Evolutionary conservation across 1,140 invertebrate genomes (phyloP).

Genomic region (Drosophila orena): DNA sequence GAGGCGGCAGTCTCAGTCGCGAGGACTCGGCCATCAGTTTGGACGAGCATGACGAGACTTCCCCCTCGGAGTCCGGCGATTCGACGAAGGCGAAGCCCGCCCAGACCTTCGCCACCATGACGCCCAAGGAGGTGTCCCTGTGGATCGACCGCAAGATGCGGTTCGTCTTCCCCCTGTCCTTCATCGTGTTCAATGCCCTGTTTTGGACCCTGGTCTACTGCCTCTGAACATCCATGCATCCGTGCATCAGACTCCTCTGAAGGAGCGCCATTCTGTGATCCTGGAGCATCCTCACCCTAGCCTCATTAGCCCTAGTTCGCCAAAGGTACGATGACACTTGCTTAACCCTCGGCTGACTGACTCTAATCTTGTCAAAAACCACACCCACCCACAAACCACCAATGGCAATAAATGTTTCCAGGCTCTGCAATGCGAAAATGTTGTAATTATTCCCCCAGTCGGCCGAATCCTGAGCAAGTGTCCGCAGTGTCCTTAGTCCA

Average conservation of each 20-base stretch:
- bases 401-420: slow-evolving; percentile 3
- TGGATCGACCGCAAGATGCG: slow-evolving; percentile 93
- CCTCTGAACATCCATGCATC: slow-evolving; percentile 35
- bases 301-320: slow-evolving; percentile 35
- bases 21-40: slow-evolving; percentile 62
- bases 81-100: slow-evolving; percentile 40
- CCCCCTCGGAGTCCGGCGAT: slow-evolving; percentile 41
- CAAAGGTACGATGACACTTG: not conserved
- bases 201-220: slow-evolving; percentile 92
- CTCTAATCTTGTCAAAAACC: not conserved
- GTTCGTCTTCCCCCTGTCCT: slow-evolving; percentile 91
- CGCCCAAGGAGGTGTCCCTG: slow-evolving; percentile 93
- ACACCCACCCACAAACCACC: not conserved
- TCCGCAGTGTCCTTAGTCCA: slow-evolving; percentile 7
- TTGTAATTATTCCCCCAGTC: not conserved
- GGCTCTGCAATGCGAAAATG: not conserved
- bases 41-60: slow-evolving; percentile 49
- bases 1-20: slow-evolving; percentile 37
- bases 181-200: slow-evolving; percentile 92
- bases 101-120: slow-evolving; percentile 89
- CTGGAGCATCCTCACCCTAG: slow-evolving; percentile 37
- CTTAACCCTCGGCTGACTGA: not conserved
- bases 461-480: slow-evolving; percentile 2
- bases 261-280: slow-evolving; percentile 43
- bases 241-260: too few relatives aligned